Percentiles rank a stretch among this genome's conserved stretches.
These are phyloP conservation scores for Melipona quadrifasciata DNA, from an alignment of 1,140 invertebrate genomes.

Conservation along the genomic window DNA sequence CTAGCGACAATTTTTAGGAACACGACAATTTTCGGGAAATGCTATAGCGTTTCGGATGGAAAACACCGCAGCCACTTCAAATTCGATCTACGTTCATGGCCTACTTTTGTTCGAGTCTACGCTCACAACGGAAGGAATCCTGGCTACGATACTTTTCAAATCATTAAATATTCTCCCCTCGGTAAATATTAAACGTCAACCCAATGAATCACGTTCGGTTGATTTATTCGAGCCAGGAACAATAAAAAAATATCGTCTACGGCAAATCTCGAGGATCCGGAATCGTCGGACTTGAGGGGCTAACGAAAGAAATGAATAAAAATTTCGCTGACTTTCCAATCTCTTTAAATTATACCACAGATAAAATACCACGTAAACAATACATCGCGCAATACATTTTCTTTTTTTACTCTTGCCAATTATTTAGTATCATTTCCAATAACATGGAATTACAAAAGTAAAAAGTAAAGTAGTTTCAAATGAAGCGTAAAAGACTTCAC, in stretches of 20 bases:
- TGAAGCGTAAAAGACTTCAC: no score
- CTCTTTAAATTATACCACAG: no score
- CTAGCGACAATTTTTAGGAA: no score
- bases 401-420: no score
- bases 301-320: no score
- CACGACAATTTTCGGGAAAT: not conserved
- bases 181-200: not conserved
- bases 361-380: no score
- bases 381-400: not conserved
- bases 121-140: not conserved
- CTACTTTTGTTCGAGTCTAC: conserved; percentile 24
- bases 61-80: conserved; percentile 26
- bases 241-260: not conserved
- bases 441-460: no score
- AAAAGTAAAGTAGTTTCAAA: not conserved
- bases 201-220: not conserved
- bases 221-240: not conserved
- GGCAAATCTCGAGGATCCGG: no score
- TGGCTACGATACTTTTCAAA: conserved; percentile 1
- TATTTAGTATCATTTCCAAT: no score
- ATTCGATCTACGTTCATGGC: conserved; percentile 49
- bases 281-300: not conserved
- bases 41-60: not conserved
- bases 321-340: no score
- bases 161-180: not conserved